These are phyloP conservation scores for Tupaia chinensis DNA, from an alignment of 2,113 vertebrate genomes.

Conservation along the genomic window DNA sequence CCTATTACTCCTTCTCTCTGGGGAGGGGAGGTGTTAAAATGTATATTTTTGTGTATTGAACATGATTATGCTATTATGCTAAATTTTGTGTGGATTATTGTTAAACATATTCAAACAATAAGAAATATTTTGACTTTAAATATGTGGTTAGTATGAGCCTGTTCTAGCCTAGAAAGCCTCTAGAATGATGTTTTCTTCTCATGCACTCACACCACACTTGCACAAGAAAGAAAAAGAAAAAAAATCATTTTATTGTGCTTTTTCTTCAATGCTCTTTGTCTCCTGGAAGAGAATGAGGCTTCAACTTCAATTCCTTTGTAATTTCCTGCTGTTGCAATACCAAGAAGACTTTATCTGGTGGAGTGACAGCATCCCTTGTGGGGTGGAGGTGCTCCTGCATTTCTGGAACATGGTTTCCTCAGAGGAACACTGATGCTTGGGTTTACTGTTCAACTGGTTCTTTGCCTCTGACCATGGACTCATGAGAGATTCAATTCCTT, in stretches of 20 bases:
- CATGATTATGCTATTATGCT: background rate
- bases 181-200: background rate
- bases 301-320: background rate
- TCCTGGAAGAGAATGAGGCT: background rate
- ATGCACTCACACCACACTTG: background rate
- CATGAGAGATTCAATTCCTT: too few relatives aligned
- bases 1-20: too few relatives aligned
- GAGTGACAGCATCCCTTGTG: background rate
- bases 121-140: background rate
- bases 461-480: background rate
- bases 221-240: background rate
- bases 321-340: background rate
- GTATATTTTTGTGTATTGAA: background rate
- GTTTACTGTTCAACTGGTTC: background rate
- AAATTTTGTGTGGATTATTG: background rate
- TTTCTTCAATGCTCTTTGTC: background rate
- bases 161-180: background rate
- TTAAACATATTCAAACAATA: background rate
- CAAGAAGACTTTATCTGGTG: too few relatives aligned
- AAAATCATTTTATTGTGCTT: background rate
- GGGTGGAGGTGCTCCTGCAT: rapidly evolving
- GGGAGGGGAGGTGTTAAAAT: background rate
- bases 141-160: background rate
- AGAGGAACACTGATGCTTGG: background rate
- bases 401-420: rapidly evolving